These are phyloP conservation scores for Tachina lurida DNA, from an alignment of 2,888 invertebrate genomes.

Conservation along the genomic window DNA sequence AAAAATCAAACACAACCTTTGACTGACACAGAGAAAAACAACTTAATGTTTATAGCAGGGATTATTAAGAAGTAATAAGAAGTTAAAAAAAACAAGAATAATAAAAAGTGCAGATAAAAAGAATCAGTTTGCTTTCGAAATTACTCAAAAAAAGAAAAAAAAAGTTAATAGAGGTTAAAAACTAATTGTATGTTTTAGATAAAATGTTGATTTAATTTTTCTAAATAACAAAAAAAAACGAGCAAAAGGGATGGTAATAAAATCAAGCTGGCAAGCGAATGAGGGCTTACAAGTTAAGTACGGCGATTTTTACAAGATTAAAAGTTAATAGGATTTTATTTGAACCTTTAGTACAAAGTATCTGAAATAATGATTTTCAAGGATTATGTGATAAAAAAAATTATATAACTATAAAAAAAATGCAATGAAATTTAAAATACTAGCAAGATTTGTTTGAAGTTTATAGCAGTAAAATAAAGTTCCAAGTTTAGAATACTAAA, in stretches of 20 bases:
- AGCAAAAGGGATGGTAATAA: not conserved
- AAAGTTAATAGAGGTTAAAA: slow-evolving; percentile 70
- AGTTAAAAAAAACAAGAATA: not conserved
- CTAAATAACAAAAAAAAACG: not conserved
- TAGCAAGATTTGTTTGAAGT: no score
- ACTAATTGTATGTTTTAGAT: slow-evolving; percentile 69
- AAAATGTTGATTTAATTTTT: slow-evolving; percentile 67
- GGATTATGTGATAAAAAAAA: not conserved
- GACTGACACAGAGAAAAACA: slow-evolving; percentile 30
- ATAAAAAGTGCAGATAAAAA: slow-evolving; percentile 32
- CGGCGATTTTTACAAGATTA: slow-evolving; percentile 45
- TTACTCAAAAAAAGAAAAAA: slow-evolving; percentile 55
- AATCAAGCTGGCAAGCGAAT: slow-evolving; percentile 13
- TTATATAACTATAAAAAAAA: no score
- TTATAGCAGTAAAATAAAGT: no score
- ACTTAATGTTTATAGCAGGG: slow-evolving; percentile 44
- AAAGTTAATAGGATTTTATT: slow-evolving; percentile 53
- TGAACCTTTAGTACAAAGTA: slow-evolving; percentile 32
- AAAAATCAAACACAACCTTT: slow-evolving; percentile 48
- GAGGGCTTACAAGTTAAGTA: slow-evolving; percentile 28
- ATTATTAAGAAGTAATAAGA: slow-evolving; percentile 50
- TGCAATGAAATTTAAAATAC: no score
- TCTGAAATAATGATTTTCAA: not conserved
- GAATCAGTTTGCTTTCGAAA: slow-evolving; percentile 60
- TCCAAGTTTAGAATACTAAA: no score